Evolutionary conservation across 1,140 invertebrate species (phyloP).

Genomic region (Drosophila leontia): DNA sequence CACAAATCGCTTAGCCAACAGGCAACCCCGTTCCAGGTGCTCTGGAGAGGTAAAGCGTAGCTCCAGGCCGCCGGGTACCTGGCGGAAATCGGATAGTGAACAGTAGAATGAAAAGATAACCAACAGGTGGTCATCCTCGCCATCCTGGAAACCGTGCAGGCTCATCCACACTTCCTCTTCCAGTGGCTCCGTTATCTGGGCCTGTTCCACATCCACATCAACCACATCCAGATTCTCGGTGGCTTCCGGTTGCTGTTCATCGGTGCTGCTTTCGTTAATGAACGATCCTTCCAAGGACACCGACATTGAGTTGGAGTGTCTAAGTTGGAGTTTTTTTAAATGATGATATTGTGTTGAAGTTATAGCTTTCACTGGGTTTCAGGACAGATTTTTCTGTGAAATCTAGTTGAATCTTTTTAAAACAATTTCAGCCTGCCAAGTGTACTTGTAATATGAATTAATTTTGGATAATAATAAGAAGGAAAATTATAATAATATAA

Average conservation of each 20-base stretch:
- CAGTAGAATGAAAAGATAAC: slow-evolving; percentile 26
- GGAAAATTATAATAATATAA: no score
- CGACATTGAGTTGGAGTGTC: neutral
- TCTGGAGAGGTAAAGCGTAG: slow-evolving; percentile 24
- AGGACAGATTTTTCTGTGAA: neutral
- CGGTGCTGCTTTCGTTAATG: neutral
- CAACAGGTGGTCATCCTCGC: slow-evolving; percentile 12
- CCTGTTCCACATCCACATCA: slow-evolving; percentile 25
- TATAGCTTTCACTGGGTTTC: neutral
- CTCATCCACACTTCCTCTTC: slow-evolving; percentile 30
- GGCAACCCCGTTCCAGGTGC: slow-evolving; percentile 14
- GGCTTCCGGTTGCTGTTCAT: neutral
- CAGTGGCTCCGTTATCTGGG: neutral
- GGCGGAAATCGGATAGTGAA: neutral
- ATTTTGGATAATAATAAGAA: neutral
- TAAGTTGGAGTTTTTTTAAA: neutral
- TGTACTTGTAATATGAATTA: neutral
- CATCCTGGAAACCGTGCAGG: slow-evolving; percentile 17
- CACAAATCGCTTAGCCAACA: slow-evolving; percentile 33
- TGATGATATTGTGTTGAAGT: neutral
- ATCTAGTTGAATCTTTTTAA: neutral
- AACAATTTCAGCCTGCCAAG: neutral
- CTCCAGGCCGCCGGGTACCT: slow-evolving; percentile 14
- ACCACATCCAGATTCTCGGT: neutral
- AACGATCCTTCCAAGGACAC: neutral